Base-by-base conservation (phyloP, 1,140 invertebrate genomes). In the Ylistrum balloti region DNA sequence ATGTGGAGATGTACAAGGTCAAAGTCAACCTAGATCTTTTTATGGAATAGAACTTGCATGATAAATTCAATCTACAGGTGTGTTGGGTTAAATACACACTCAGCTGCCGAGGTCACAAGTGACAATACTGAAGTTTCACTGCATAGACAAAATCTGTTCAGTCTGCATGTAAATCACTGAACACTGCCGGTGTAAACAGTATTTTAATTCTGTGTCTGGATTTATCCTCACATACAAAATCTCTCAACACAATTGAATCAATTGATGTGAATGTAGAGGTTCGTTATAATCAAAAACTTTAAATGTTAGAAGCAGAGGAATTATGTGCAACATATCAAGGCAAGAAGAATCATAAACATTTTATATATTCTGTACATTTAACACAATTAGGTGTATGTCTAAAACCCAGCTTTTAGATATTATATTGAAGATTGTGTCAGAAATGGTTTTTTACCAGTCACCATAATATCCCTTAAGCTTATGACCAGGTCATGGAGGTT, bases 71-170 rank as follows among this genome's bases (percentile, higher is more conserved):
- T 3, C 5, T 74, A 74, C 56, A 28, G 56, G 56, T 74, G 56
- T 28, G 22, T 56, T 56, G 3, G 56, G 56, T 74, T 28, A 5
- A 28, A 74, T 74, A 74, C n/a, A 5, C 28, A 28, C 56, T 28
- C 56, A 74, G 56, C 56, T 74, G 56, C 56, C 56, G 28, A 28
- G 56, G 56, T 74, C 17, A 45, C 17, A 15, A 17, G 20, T 74
- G 56, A 74, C 56, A 74, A 74, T 74, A 74, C 56, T 74, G 56
- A 28, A 74, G 56, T n/a, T 74, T 74, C 17, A 17, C 56, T 74
- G 56, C 56, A 74, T 74, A 74, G 56, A 74, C 56, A 74, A 74
- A 74, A 74, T 74, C 41, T 45, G 41, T 45, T 45, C n/a, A 74
- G 56, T 28, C 5, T 74, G 56, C 28, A 74, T 28, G 22, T n/a